Evolutionary conservation across 2,888 invertebrate genomes (phyloP), one percentile per base, ranked within the genome.

Genomic region (Ernsta delagoae): DNA sequence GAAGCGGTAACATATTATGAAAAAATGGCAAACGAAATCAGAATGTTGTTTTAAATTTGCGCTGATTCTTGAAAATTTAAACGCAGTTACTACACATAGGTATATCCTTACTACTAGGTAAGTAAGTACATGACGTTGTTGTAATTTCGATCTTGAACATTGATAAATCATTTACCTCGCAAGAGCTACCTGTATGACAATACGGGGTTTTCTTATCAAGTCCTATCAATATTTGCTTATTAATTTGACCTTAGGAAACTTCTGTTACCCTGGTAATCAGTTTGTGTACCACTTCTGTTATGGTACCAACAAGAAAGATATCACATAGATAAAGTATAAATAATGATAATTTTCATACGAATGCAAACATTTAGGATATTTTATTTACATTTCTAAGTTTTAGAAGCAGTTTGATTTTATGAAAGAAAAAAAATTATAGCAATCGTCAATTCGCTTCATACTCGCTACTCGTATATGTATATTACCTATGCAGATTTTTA

Each of bases 191-290:
- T 56, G 59, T 65, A 74, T 84, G 75, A 88, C 87, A 88, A 89
- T 86, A 84, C 89, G 87, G 87, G 87, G 87, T 85, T 84, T 77
- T 41, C 62, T 83, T 87, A 88, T 88, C 88, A 81, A 71, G 48
- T 53, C 72, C 73, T 79, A 79, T 82, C 82, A 89, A 87, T 87
- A 87, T 88, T 88, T 83, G 76, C 78, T 70, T 65, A 59, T 65
- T 65, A 65, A 50, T 74, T 73, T 78, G 80, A 85, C 87, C 89
- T 89, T 87, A 84, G 79, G 82, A 82, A 80, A 79, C 81, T 81
- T 83, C 81, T 77, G 75, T 72, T 71, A 74, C 75, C 72, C 75
- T 72, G 69, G 70, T 73, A 24, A 63, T 31, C 31, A 31, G 31
- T 31, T 31, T 31, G 31, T 31, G 31, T 31, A 31, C 31, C 31